phyloP scores from a whole-genome alignment of 2,888 invertebrate species.

The Papilio gigon region DNA sequence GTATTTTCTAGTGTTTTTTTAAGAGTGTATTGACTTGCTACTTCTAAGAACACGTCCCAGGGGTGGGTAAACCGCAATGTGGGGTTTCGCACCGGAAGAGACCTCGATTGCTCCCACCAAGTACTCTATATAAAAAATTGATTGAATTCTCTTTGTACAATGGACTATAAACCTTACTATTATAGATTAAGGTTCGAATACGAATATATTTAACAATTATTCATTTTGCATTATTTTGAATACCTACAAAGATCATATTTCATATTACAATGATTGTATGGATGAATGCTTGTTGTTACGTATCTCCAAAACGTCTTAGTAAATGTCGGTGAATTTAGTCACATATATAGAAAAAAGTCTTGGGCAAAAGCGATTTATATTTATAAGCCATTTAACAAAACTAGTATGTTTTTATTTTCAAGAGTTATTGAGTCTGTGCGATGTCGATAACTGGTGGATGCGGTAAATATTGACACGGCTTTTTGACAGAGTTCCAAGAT shows the following conservation, averaged over 20 bases:
- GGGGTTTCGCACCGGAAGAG: conserved; percentile 24
- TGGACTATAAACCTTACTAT: neutral
- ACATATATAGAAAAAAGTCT: too few relatives aligned
- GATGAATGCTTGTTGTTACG: too few relatives aligned
- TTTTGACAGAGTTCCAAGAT: too few relatives aligned
- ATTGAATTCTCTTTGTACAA: neutral
- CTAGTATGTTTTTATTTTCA: too few relatives aligned
- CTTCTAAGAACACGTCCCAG: conserved; percentile 2
- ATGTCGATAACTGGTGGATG: too few relatives aligned
- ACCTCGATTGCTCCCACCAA: conserved; percentile 16
- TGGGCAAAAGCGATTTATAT: too few relatives aligned
- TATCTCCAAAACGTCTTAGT: too few relatives aligned
- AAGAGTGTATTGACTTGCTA: neutral
- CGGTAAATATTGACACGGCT: too few relatives aligned
- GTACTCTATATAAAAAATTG: neutral
- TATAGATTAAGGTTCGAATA: neutral
- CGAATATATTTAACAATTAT: neutral
- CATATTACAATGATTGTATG: too few relatives aligned
- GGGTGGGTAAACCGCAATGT: conserved; percentile 16
- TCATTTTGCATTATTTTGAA: neutral
- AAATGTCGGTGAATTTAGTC: too few relatives aligned
- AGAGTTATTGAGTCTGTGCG: too few relatives aligned
- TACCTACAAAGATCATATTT: neutral
- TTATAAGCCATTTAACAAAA: too few relatives aligned
- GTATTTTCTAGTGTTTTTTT: neutral